These are phyloP conservation scores for Ganaspis sp. DNA, from an alignment of 1,140 invertebrate species.

Conservation along the genomic window DNA sequence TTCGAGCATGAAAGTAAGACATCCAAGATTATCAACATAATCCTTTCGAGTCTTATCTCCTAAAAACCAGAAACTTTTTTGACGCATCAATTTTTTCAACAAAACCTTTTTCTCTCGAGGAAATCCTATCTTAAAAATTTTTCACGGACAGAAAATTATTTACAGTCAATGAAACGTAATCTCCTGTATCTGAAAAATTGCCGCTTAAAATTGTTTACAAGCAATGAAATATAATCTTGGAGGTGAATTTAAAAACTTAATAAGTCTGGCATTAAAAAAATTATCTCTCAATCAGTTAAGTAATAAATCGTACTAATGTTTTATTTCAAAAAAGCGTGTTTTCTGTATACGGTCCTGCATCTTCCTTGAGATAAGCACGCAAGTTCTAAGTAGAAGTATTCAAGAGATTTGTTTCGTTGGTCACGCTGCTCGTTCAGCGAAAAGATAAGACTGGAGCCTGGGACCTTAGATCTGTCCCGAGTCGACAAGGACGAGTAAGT, in stretches of 20 bases:
- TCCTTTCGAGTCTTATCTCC: no score
- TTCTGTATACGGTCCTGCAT: neutral
- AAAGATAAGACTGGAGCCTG: constrained; percentile 13
- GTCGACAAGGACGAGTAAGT: constrained; percentile 9
- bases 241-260: no score
- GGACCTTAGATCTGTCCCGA: neutral
- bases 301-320: neutral
- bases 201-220: no score
- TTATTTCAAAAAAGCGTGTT: neutral
- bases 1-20: no score
- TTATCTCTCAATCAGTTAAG: neutral
- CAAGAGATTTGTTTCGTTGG: constrained; percentile 29
- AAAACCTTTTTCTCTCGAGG: no score
- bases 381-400: constrained; percentile 16
- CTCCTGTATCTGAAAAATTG: no score
- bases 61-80: no score
- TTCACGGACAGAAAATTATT: neutral
- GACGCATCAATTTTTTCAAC: no score
- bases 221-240: no score
- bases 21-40: no score
- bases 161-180: neutral
- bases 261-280: neutral
- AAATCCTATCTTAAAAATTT: no score
- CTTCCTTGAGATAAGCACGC: constrained; percentile 14
- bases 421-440: constrained; percentile 26